phyloP scores from a whole-genome alignment of 2,888 invertebrate genomes.

The Entomobrya proxima region DNA sequence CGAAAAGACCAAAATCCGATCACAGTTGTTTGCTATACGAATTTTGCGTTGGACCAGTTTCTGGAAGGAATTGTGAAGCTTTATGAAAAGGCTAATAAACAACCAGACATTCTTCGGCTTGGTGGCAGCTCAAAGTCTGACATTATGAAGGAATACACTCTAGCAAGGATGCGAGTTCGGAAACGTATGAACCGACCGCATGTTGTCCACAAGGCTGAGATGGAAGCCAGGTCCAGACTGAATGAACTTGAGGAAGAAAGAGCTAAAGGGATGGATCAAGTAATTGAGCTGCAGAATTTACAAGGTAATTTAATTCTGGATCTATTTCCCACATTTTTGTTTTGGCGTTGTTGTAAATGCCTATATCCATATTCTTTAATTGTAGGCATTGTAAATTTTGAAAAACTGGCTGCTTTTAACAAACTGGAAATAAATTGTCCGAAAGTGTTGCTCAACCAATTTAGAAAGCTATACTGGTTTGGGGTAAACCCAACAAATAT shows the following conservation, averaged over 20 bases:
- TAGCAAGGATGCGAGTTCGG: slow-evolving; percentile 31
- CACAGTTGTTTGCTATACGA: slow-evolving; percentile 88
- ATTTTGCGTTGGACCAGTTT: slow-evolving; percentile 92
- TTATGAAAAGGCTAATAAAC: slow-evolving; percentile 12
- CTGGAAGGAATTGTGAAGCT: slow-evolving; percentile 82
- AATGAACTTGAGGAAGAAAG: slow-evolving; percentile 43
- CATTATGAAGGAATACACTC: slow-evolving; percentile 34
- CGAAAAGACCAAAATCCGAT: slow-evolving; percentile 81
- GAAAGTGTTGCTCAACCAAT: background rate
- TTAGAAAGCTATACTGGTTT: slow-evolving; percentile 59
- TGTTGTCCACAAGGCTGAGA: slow-evolving; percentile 32
- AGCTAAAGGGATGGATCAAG: slow-evolving; percentile 56
- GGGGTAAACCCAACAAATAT: too few relatives aligned
- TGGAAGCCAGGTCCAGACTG: background rate
- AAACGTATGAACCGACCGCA: slow-evolving; percentile 5
- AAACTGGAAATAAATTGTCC: slow-evolving; percentile 30
- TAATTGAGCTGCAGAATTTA: slow-evolving; percentile 55
- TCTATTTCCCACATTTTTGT: too few relatives aligned
- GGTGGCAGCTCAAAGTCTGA: slow-evolving; percentile 66
- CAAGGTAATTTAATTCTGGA: too few relatives aligned
- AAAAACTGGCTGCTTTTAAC: slow-evolving; percentile 36
- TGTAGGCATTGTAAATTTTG: slow-evolving; percentile 68
- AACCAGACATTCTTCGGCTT: slow-evolving; percentile 59
- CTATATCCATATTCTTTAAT: too few relatives aligned
- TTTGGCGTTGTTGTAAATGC: too few relatives aligned